Conservation (phyloP, 1,140 invertebrate species). For the Chelonus insularis region DNA sequence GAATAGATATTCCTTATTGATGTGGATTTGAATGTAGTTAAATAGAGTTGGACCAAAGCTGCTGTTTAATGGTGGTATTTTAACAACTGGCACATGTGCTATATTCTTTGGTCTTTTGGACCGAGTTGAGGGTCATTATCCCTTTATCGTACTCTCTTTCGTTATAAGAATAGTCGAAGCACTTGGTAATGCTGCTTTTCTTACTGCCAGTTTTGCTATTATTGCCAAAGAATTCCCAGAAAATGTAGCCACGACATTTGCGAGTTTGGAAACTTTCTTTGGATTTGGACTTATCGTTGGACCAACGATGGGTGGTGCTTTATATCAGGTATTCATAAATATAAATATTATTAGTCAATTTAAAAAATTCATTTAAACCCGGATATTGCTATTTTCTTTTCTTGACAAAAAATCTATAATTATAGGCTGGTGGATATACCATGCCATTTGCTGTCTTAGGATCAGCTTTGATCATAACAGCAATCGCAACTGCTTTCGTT, state of each 20-base stretch:
- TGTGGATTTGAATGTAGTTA: conserved; percentile 68
- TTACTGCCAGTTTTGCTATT: conserved; percentile 90
- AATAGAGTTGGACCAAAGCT: conserved; percentile 82
- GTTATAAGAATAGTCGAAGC: conserved; percentile 87
- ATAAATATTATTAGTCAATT: no score
- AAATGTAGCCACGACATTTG: conserved; percentile 87
- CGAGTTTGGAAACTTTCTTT: conserved; percentile 88
- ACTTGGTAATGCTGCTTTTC: conserved; percentile 87
- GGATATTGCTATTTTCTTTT: no score
- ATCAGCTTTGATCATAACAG: conserved; percentile 72
- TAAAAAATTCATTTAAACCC: no score
- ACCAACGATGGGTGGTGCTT: conserved; percentile 79
- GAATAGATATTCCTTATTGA: no score
- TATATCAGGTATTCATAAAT: conserved; percentile 72
- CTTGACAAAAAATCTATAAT: conserved; percentile 22
- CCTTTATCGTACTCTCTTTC: conserved; percentile 86
- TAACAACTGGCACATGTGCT: conserved; percentile 81
- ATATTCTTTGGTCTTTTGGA: conserved; percentile 85
- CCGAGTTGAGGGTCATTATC: conserved; percentile 75
- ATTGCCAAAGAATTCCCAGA: conserved; percentile 92
- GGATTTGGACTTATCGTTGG: conserved; percentile 86
- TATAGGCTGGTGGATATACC: conserved; percentile 77
- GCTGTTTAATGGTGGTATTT: conserved; percentile 84
- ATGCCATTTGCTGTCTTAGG: conserved; percentile 87
- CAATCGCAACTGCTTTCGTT: conserved; percentile 73